phyloP scores from a whole-genome alignment of 2,888 invertebrate genomes.

The Odontocolon sp. region DNA sequence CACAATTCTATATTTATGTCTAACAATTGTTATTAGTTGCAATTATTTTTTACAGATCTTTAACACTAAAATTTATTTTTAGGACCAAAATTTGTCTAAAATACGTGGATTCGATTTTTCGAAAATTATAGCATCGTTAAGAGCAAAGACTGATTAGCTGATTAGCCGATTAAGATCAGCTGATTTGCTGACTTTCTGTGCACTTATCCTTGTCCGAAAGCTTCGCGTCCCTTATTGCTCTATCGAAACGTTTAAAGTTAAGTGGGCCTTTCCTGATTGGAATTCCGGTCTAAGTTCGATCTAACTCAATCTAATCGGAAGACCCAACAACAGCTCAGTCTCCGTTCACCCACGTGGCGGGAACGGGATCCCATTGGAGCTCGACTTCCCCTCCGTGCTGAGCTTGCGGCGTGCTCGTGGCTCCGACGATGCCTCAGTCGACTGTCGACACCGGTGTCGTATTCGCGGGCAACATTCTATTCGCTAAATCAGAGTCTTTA shows the following conservation, averaged over 20 bases:
- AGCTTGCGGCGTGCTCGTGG: conserved; percentile 67
- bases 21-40: too few species aligned
- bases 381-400: conserved; percentile 62
- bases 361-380: conserved; percentile 61
- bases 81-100: too few species aligned
- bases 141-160: too few species aligned
- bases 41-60: too few species aligned
- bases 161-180: too few species aligned
- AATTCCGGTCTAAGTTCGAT: conserved; percentile 20
- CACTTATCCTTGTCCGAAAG: conserved; percentile 15
- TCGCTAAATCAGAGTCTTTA: not conserved
- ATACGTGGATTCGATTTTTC: too few species aligned
- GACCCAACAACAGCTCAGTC: conserved; percentile 1
- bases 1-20: too few species aligned
- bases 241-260: conserved; percentile 15
- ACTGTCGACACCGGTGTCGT: conserved; percentile 62
- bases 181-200: not conserved
- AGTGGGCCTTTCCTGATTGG: conserved; percentile 41
- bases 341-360: conserved; percentile 65
- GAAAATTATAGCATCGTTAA: not conserved
- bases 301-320: conserved; percentile 42
- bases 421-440: conserved; percentile 62
- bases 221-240: not conserved
- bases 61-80: too few species aligned
- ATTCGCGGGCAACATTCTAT: conserved; percentile 49